Evolutionary conservation across 2,113 vertebrate genomes (phyloP).

Genomic region (Aegotheles bennettii): DNA sequence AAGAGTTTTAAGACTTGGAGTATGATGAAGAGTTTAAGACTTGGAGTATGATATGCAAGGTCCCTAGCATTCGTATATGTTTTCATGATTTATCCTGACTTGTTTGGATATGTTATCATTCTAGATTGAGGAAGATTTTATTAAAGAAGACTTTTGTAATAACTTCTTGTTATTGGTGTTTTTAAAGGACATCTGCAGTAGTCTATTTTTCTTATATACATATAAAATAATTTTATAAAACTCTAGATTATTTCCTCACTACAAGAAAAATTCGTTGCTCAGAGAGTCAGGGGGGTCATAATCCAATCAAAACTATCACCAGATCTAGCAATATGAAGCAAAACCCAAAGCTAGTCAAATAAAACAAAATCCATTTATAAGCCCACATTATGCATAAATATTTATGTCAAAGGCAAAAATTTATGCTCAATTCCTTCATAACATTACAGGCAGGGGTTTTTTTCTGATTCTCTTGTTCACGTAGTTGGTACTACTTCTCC

Average conservation of each 20-base stretch:
- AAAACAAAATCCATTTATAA: not conserved
- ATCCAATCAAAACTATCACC: not conserved
- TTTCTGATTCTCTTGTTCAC: not conserved
- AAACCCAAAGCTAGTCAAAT: not conserved
- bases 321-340: not conserved
- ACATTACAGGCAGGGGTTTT: accelerated
- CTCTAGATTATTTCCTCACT: not conserved
- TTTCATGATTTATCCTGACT: not conserved
- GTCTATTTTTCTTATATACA: not conserved
- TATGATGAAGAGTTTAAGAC: not conserved
- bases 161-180: not conserved
- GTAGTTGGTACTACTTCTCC: not conserved
- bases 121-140: not conserved
- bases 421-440: not conserved
- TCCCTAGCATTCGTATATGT: not conserved
- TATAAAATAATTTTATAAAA: not conserved
- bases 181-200: not conserved
- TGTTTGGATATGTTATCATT: not conserved
- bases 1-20: not conserved
- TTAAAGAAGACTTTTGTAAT: not conserved
- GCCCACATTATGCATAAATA: not conserved
- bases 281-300: not conserved
- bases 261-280: not conserved
- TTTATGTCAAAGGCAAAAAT: not conserved
- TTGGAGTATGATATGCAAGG: not conserved